Percentiles rank a stretch among this genome's conserved stretches.
Conservation (phyloP, 2,797 vertebrate genomes). For the Moxostoma hubbsi region DNA sequence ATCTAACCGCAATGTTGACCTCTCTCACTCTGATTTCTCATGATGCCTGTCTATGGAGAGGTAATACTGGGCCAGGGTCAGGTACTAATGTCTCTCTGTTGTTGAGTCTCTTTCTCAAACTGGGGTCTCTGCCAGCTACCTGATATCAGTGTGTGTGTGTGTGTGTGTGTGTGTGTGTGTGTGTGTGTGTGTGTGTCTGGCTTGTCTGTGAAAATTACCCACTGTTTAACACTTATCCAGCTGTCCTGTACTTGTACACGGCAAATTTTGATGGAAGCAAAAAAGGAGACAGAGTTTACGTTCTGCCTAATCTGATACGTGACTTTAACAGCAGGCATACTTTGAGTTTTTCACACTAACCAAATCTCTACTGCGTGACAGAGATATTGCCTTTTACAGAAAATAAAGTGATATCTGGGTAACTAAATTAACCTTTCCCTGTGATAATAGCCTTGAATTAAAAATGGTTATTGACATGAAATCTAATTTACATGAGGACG, state of each 20-base stretch:
- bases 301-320: neutral
- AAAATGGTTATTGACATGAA: no score
- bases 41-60: conserved; percentile 62
- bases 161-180: neutral
- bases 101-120: conserved; percentile 80
- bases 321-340: neutral
- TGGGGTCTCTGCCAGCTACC: conserved; percentile 77
- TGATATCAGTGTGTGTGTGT: conserved; percentile 73
- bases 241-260: conserved; percentile 21
- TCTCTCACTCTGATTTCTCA: conserved; percentile 27
- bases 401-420: no score
- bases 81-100: conserved; percentile 80
- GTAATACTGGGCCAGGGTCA: conserved; percentile 78
- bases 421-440: no score
- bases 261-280: neutral
- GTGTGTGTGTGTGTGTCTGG: conserved; percentile 32
- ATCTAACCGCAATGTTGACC: conserved; percentile 53
- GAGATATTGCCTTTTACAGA: no score
- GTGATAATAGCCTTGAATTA: no score
- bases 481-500: no score
- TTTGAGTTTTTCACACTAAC: neutral
- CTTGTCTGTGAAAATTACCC: conserved; percentile 29
- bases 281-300: neutral
- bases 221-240: conserved; percentile 29
- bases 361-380: neutral